A percentile compares a stretch with the other conserved stretches of the same genome.
Evolutionary conservation across 2,888 invertebrate species (phyloP).

Genomic region (Adela reaumurella): DNA sequence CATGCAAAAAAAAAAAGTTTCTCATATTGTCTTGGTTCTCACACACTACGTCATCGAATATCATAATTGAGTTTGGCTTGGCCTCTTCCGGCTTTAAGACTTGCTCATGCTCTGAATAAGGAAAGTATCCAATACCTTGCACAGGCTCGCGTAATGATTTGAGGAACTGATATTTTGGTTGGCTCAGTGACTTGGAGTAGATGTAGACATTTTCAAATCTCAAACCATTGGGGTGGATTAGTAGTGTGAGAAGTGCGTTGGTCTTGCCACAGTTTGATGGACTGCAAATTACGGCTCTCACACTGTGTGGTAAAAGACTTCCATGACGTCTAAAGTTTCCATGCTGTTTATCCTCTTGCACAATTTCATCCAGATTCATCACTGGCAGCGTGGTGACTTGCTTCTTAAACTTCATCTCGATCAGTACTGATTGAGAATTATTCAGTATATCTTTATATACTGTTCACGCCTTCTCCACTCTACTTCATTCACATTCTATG

Average conservation of each 20-base stretch:
- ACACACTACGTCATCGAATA: conserved; percentile 27
- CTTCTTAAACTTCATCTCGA: neutral
- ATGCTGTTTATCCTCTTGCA: neutral
- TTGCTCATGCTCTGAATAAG: conserved; percentile 7
- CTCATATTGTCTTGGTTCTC: conserved; percentile 20
- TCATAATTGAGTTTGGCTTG: conserved; percentile 19
- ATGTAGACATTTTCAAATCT: conserved; percentile 25
- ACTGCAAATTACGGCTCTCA: conserved; percentile 14
- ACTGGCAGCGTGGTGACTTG: neutral
- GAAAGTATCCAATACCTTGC: conserved; percentile 14
- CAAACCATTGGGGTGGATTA: conserved; percentile 20
- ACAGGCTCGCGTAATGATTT: conserved; percentile 13
- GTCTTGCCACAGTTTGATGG: conserved; percentile 27
- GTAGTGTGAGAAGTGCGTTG: conserved; percentile 20
- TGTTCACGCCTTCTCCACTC: neutral
- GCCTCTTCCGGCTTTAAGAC: conserved; percentile 10
- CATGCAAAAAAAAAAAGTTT: conserved; percentile 21
- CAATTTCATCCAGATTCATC: neutral
- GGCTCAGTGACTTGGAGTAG: conserved; percentile 19
- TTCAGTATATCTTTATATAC: neutral
- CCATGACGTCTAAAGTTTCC: neutral
- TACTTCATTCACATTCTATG: neutral
- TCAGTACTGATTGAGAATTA: neutral
- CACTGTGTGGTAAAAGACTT: neutral
- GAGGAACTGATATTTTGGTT: conserved; percentile 19